phyloP scores from a whole-genome alignment of 2,888 invertebrate genomes.

The Eulithis prunata region DNA sequence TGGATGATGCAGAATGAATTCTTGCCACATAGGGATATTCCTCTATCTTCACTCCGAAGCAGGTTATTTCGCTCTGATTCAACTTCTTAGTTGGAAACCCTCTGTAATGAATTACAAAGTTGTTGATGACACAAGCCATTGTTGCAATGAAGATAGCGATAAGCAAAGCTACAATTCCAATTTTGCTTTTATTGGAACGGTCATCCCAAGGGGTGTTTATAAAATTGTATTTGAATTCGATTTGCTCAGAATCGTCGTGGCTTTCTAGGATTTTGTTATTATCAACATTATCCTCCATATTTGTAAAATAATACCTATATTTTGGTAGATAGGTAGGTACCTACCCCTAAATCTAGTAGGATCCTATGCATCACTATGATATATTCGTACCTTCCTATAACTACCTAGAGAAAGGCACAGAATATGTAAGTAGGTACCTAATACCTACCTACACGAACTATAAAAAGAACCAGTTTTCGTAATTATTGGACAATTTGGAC shows the following conservation, averaged over 20 bases:
- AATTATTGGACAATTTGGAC: too few species aligned
- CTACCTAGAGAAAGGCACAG: too few species aligned
- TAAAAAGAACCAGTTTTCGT: too few species aligned
- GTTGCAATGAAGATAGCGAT: constrained; percentile 60
- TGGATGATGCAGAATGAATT: constrained; percentile 62
- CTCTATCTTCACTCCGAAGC: constrained; percentile 62
- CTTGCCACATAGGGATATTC: constrained; percentile 64
- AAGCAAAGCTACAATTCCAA: constrained; percentile 60
- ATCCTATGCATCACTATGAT: neutral
- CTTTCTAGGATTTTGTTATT: constrained; percentile 58
- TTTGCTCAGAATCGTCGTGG: constrained; percentile 47
- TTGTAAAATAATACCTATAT: neutral
- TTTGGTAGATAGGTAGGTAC: constrained; percentile 7
- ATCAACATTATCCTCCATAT: constrained; percentile 51
- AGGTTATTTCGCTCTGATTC: constrained; percentile 52
- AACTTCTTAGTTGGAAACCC: constrained; percentile 40
- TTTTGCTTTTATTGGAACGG: constrained; percentile 64
- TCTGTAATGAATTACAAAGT: constrained; percentile 63
- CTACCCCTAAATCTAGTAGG: constrained; percentile 25
- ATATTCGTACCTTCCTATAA: too few species aligned
- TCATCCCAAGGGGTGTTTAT: constrained; percentile 73
- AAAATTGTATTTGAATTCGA: constrained; percentile 65
- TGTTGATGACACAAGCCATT: constrained; percentile 58
- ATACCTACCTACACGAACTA: too few species aligned
- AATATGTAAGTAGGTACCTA: too few species aligned